These are phyloP conservation scores for Meganola albula DNA, from an alignment of 2,888 invertebrate species.

Conservation along the genomic window DNA sequence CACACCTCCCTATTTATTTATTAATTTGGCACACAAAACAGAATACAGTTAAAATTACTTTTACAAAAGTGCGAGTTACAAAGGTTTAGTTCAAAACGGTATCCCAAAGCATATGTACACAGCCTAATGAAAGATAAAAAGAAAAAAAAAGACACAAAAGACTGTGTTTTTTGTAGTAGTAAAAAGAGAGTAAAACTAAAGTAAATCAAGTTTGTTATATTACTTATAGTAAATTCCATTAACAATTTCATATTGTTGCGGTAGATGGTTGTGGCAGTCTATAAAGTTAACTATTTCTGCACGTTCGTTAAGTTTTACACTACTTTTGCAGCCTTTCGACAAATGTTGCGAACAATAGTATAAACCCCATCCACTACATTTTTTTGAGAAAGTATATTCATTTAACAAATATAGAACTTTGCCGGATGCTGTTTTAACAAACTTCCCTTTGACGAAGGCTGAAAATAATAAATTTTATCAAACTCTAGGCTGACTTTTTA, in stretches of 20 bases:
- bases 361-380: too few species aligned
- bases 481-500: too few species aligned
- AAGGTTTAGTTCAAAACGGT: too few species aligned
- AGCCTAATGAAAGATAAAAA: too few species aligned
- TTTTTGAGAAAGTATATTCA: background rate
- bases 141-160: too few species aligned
- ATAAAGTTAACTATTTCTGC: background rate
- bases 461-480: background rate
- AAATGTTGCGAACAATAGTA: slow-evolving; percentile 9
- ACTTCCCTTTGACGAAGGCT: background rate
- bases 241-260: background rate
- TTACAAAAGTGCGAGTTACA: too few species aligned
- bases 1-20: too few species aligned
- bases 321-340: slow-evolving; percentile 4
- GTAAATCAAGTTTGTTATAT: background rate
- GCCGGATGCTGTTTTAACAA: background rate
- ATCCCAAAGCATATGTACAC: too few species aligned
- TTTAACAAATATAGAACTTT: background rate
- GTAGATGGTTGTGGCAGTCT: background rate
- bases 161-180: too few species aligned
- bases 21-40: too few species aligned
- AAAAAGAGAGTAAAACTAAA: too few species aligned
- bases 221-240: background rate
- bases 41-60: too few species aligned
- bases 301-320: background rate